These are phyloP conservation scores for Caenorhabditis auriculariae DNA, from an alignment of 2,888 invertebrate species.

Conservation along the genomic window DNA sequence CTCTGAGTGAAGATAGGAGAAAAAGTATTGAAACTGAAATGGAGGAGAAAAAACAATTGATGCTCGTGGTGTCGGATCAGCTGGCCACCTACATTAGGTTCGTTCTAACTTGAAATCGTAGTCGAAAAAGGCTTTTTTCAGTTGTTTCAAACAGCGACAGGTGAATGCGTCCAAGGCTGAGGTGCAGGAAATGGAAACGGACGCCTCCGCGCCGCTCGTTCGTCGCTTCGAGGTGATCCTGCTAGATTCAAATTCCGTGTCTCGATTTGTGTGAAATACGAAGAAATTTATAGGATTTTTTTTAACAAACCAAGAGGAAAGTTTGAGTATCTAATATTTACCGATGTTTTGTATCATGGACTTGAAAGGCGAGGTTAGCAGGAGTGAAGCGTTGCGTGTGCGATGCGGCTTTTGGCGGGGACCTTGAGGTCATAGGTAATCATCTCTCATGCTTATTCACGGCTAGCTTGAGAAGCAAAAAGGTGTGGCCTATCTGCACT, in stretches of 20 bases:
- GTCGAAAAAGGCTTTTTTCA: constrained; percentile 2
- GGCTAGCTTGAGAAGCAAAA: not conserved
- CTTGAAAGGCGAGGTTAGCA: constrained; percentile 72
- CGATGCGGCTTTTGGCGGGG: too few species aligned
- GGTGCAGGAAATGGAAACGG: constrained; percentile 25
- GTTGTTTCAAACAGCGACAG: constrained; percentile 66
- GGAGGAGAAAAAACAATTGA: constrained; percentile 67
- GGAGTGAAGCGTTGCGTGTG: not conserved
- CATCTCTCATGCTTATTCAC: not conserved
- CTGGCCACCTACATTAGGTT: constrained; percentile 87
- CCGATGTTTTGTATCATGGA: too few species aligned
- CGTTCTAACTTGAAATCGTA: constrained; percentile 55
- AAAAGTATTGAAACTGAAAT: too few species aligned
- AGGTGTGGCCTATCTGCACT: too few species aligned
- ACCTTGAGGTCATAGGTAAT: not conserved
- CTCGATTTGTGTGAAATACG: too few species aligned
- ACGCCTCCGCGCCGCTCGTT: constrained; percentile 29
- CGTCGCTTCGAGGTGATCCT: constrained; percentile 18
- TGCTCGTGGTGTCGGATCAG: constrained; percentile 86
- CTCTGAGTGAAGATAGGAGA: too few species aligned
- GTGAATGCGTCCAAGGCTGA: constrained; percentile 37
- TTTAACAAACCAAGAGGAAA: too few species aligned
- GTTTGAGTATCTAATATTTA: too few species aligned
- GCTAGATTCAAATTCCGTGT: too few species aligned
- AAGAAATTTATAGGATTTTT: too few species aligned